Conservation (phyloP, 2,888 invertebrate genomes). For the Sepiola atlantica region DNA sequence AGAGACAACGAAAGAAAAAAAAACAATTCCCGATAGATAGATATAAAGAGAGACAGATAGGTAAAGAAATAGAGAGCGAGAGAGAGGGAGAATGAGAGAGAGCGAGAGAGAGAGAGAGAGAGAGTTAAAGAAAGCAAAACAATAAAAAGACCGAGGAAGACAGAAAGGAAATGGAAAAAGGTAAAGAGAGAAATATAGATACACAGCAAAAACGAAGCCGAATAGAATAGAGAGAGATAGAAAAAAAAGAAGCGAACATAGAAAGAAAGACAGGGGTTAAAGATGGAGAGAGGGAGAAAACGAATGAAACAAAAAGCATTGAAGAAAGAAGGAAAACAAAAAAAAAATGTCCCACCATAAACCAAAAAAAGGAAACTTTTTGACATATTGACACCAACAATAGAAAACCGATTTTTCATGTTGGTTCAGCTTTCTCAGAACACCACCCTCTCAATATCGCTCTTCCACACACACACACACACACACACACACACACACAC, state of each 20-base stretch:
- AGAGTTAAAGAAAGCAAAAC: too few relatives aligned
- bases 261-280: not conserved
- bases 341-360: too few relatives aligned
- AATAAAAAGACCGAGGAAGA: not conserved
- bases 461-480: not conserved
- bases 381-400: not conserved
- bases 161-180: not conserved
- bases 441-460: not conserved
- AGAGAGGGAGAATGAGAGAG: too few relatives aligned
- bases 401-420: not conserved
- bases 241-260: not conserved
- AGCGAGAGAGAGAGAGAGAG: too few relatives aligned
- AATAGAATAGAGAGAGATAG: not conserved
- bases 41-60: too few relatives aligned
- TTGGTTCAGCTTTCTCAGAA: not conserved
- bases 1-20: too few relatives aligned
- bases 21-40: too few relatives aligned
- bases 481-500: not conserved
- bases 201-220: not conserved
- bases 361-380: not conserved
- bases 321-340: too few relatives aligned
- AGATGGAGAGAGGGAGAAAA: too few relatives aligned
- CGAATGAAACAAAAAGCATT: too few relatives aligned
- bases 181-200: not conserved
- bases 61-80: too few relatives aligned